phyloP scores from a whole-genome alignment of 2,113 vertebrate genomes.

The Rhodinocichla rosea region DNA sequence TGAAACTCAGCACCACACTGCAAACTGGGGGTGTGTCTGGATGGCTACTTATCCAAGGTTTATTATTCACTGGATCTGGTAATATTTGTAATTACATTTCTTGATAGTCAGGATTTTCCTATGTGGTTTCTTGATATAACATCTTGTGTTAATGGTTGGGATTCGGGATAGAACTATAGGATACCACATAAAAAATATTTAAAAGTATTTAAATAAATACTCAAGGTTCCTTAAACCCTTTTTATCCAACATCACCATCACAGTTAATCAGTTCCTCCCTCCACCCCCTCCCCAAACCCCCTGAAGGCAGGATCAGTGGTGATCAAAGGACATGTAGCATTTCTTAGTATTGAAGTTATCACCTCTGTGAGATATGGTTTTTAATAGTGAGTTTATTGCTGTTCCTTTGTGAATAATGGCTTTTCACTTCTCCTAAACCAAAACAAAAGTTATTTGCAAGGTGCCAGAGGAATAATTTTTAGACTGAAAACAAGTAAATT shows the following conservation, averaged over 20 bases:
- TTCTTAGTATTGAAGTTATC: neutral
- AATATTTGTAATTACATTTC: constrained; percentile 3
- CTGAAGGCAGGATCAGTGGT: neutral
- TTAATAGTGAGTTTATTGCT: constrained; percentile 29
- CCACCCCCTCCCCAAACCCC: neutral
- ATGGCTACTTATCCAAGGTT: neutral
- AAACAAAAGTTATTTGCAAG: neutral
- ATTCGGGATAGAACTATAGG: neutral
- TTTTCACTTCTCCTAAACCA: neutral
- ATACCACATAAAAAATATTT: constrained; percentile 22
- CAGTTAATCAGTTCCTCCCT: constrained; percentile 7
- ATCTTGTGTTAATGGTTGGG: neutral
- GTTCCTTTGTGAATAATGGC: neutral
- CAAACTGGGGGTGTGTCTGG: neutral
- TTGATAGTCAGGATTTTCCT: constrained; percentile 29
- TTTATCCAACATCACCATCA: neutral
- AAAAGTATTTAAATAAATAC: neutral
- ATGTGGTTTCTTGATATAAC: constrained; percentile 5
- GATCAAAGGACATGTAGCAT: constrained; percentile 17
- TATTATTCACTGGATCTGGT: neutral
- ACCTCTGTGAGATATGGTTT: constrained; percentile 1
- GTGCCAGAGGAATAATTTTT: neutral
- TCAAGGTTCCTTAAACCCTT: neutral
- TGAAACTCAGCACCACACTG: neutral
- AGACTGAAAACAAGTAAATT: neutral